A percentile compares a stretch with the other conserved stretches of the same genome.
These are phyloP conservation scores for Phoxinus phoxinus DNA, from an alignment of 2,113 vertebrate species.

Conservation along the genomic window DNA sequence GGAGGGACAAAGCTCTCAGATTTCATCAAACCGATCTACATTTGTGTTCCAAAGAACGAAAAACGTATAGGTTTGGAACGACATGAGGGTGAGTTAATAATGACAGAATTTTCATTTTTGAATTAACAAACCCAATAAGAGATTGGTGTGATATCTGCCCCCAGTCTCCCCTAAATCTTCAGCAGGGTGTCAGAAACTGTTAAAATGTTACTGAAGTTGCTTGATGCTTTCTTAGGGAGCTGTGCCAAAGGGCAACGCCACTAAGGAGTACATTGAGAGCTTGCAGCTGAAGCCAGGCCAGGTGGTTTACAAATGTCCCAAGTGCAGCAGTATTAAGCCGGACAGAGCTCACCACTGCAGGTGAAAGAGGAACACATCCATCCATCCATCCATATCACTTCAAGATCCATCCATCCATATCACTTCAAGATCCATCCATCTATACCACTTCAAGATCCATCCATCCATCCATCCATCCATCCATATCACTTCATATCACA, in stretches of 20 bases:
- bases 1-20: no score
- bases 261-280: conserved; percentile 98
- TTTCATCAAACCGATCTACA: no score
- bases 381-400: no score
- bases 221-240: conserved; percentile 82
- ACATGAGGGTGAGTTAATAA: no score
- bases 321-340: conserved; percentile 99
- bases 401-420: no score
- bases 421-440: no score
- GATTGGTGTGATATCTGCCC: background rate
- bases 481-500: no score
- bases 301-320: conserved; percentile 99
- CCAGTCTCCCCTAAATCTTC: background rate
- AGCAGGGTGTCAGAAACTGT: background rate
- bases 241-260: conserved; percentile 97
- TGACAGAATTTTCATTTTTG: no score
- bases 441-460: no score
- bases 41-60: no score
- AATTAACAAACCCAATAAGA: no score
- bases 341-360: conserved; percentile 99
- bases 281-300: conserved; percentile 97
- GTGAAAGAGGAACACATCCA: conserved; percentile 66
- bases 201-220: conserved; percentile 8
- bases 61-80: no score
- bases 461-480: background rate